Percentiles rank a stretch among this genome's conserved stretches.
These are phyloP conservation scores for Lanius collurio DNA, from an alignment of 2,113 vertebrate genomes.

Conservation along the genomic window DNA sequence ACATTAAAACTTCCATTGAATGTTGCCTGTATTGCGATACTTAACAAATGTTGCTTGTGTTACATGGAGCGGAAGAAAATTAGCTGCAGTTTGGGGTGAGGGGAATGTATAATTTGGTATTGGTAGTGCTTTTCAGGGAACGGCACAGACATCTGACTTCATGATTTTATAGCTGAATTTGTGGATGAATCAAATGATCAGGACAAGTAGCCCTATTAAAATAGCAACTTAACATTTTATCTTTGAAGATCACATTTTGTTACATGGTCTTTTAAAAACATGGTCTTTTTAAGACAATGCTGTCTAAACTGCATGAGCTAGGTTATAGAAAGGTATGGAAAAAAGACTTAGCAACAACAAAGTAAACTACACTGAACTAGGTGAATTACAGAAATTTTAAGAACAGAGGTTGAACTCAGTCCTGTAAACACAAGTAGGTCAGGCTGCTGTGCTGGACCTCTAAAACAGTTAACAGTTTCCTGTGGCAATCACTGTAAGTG, in stretches of 20 bases:
- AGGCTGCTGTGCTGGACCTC: neutral
- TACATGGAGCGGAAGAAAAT: conserved; percentile 39
- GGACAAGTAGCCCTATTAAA: neutral
- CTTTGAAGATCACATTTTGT: neutral
- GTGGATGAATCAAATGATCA: neutral
- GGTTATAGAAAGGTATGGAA: neutral
- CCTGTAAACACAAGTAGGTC: neutral
- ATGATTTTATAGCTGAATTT: neutral
- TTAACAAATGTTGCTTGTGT: conserved; percentile 35
- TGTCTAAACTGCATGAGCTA: neutral
- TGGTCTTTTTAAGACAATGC: neutral
- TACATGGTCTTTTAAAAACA: neutral
- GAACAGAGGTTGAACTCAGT: neutral
- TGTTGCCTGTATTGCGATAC: neutral
- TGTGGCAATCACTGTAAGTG: neutral
- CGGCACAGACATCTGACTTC: neutral
- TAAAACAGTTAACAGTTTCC: neutral
- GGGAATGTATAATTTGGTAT: neutral
- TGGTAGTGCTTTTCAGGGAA: neutral
- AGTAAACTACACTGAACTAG: neutral
- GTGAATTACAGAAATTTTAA: neutral
- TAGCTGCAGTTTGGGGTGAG: conserved; percentile 9
- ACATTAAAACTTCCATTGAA: neutral
- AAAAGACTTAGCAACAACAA: neutral
- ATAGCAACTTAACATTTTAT: neutral